phyloP scores from a whole-genome alignment of 1,140 invertebrate species.

The Panulirus ornatus region DNA sequence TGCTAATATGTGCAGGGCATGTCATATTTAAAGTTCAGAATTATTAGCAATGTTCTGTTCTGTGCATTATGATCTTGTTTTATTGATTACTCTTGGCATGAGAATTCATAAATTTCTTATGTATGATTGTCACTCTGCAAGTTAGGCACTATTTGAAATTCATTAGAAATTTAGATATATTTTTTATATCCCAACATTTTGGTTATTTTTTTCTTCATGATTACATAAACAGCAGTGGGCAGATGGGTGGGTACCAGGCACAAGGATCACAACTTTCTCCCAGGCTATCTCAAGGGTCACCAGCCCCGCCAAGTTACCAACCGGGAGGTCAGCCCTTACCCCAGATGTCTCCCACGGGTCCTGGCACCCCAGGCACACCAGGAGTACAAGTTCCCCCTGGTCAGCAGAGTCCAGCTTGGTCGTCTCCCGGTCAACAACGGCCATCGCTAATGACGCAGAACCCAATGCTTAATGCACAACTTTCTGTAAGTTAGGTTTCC shows the following conservation, averaged over 20 bases:
- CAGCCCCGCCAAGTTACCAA: conserved; percentile 59
- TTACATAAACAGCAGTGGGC: conserved; percentile 40
- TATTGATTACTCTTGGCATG: too few relatives aligned
- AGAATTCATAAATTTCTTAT: too few relatives aligned
- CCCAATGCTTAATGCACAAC: conserved; percentile 69
- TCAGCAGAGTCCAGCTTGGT: conserved; percentile 70
- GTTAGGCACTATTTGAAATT: too few relatives aligned
- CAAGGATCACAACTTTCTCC: conserved; percentile 63
- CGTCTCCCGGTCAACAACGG: conserved; percentile 51
- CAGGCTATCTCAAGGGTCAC: conserved; percentile 64
- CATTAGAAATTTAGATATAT: too few relatives aligned
- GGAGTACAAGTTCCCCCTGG: conserved; percentile 52
- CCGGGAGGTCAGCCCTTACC: conserved; percentile 57
- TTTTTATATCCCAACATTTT: too few relatives aligned
- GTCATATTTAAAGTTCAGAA: too few relatives aligned
- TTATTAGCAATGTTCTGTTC: too few relatives aligned
- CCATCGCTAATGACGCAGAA: conserved; percentile 62
- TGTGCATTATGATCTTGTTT: too few relatives aligned
- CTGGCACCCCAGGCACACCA: conserved; percentile 47
- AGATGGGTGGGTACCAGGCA: conserved; percentile 58
- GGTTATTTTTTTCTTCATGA: not conserved
- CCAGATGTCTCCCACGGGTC: conserved; percentile 65
- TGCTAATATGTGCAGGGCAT: too few relatives aligned
- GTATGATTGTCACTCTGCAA: too few relatives aligned
- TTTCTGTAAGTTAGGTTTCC: conserved; percentile 33